A percentile compares a stretch with the other conserved stretches of the same genome.
Evolutionary conservation across 2,113 vertebrate genomes (phyloP).

Genomic region (Syngnathus typhle): DNA sequence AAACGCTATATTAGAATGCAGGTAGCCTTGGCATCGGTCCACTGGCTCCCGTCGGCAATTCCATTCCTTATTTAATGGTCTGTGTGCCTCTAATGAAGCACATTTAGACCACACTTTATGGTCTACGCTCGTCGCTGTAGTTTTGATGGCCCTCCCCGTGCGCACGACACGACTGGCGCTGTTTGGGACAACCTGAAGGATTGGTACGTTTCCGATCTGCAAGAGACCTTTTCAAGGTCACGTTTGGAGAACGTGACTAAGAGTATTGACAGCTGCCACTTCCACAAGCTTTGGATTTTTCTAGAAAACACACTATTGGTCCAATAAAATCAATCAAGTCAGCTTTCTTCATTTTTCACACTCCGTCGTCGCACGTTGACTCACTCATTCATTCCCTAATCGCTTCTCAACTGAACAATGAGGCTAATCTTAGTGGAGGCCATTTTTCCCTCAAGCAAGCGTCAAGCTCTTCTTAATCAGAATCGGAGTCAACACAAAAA

Average conservation of each 20-base stretch:
- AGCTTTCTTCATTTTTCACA: background rate
- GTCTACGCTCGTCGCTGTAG: background rate
- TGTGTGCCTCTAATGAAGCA: slow-evolving; percentile 2
- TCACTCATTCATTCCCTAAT: background rate
- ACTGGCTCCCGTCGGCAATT: background rate
- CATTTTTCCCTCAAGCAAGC: background rate
- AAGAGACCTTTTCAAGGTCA: background rate
- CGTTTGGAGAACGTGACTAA: background rate
- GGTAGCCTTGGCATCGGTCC: background rate
- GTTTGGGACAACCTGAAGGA: background rate
- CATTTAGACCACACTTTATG: slow-evolving; percentile 3
- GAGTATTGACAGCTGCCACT: background rate
- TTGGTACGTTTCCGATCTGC: background rate
- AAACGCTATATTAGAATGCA: background rate
- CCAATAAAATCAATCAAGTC: background rate
- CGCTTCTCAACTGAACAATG: background rate
- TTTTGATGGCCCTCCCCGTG: background rate
- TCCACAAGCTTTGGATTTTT: background rate
- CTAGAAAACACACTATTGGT: background rate
- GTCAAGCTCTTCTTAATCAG: background rate
- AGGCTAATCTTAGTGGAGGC: background rate
- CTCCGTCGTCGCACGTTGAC: background rate
- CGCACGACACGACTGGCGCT: background rate
- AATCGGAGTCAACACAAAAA: background rate
- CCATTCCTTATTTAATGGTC: slow-evolving; percentile 6